A percentile compares a stretch with the other conserved stretches of the same genome.
These are phyloP conservation scores for Drosophila paulistorum DNA, from an alignment of 1,140 invertebrate species.

Conservation along the genomic window DNA sequence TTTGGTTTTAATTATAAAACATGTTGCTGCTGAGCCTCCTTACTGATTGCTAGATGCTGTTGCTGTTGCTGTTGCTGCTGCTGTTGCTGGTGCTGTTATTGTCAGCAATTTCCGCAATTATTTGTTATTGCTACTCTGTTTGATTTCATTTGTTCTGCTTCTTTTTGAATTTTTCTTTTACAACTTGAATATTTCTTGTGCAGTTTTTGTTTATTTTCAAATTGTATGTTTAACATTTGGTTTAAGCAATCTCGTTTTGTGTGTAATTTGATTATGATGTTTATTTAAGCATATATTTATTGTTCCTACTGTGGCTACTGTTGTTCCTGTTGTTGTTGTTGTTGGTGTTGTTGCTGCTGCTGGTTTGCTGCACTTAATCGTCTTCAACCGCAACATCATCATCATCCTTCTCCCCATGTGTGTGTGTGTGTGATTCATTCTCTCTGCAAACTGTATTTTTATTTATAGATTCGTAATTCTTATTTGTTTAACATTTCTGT, in stretches of 20 bases:
- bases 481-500: slow-evolving; percentile 58
- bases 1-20: slow-evolving; percentile 32
- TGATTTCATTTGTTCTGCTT: slow-evolving; percentile 28
- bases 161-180: background rate
- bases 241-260: slow-evolving; percentile 36
- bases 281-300: slow-evolving; percentile 50
- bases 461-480: slow-evolving; percentile 65
- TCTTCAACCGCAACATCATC: slow-evolving; percentile 36
- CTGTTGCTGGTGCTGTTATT: slow-evolving; percentile 37
- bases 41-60: slow-evolving; percentile 40
- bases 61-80: slow-evolving; percentile 34
- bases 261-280: slow-evolving; percentile 56
- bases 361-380: slow-evolving; percentile 29
- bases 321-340: slow-evolving; percentile 4
- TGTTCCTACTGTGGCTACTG: slow-evolving; percentile 25
- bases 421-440: slow-evolving; percentile 10
- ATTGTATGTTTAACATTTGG: slow-evolving; percentile 74
- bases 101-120: slow-evolving; percentile 70
- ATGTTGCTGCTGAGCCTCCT: slow-evolving; percentile 50
- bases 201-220: slow-evolving; percentile 68
- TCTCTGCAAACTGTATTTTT: slow-evolving; percentile 38
- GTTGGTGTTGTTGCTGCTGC: slow-evolving; percentile 4
- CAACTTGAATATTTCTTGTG: slow-evolving; percentile 35
- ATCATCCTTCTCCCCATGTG: slow-evolving; percentile 5
- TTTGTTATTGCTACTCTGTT: slow-evolving; percentile 54